phyloP scores from a whole-genome alignment of 2,113 vertebrate species.

The Pomatorhinus ruficollis region DNA sequence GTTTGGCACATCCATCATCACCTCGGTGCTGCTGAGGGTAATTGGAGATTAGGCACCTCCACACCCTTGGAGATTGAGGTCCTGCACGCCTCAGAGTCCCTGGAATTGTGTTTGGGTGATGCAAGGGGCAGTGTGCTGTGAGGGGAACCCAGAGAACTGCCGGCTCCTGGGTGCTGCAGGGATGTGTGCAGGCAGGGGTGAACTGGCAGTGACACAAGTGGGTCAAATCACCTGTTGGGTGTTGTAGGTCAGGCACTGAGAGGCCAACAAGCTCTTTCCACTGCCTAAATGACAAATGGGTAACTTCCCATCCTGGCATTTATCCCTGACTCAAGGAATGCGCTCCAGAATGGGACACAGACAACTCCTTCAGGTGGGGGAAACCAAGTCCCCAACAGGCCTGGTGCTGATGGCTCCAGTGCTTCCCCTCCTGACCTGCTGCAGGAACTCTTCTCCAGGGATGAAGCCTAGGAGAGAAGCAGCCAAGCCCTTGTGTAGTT shows the following conservation, averaged over 20 bases:
- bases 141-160: neutral
- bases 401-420: neutral
- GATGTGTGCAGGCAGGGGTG: neutral
- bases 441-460: neutral
- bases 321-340: neutral
- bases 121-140: rapidly evolving
- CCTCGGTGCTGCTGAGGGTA: neutral
- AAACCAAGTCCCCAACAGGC: neutral
- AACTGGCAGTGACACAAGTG: neutral
- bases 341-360: neutral
- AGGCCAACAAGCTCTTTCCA: neutral
- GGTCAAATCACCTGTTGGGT: neutral
- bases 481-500: constrained; percentile 17
- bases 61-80: neutral
- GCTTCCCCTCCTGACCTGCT: neutral
- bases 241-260: neutral
- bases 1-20: neutral
- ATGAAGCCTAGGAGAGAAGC: neutral
- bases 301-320: neutral
- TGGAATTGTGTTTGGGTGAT: neutral
- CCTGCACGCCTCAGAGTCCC: neutral
- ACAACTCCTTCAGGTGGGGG: neutral
- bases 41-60: neutral
- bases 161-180: neutral
- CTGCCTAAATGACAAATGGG: neutral